Evolutionary conservation across 2,113 vertebrate species (phyloP).

Genomic region (Aphelocoma coerulescens): DNA sequence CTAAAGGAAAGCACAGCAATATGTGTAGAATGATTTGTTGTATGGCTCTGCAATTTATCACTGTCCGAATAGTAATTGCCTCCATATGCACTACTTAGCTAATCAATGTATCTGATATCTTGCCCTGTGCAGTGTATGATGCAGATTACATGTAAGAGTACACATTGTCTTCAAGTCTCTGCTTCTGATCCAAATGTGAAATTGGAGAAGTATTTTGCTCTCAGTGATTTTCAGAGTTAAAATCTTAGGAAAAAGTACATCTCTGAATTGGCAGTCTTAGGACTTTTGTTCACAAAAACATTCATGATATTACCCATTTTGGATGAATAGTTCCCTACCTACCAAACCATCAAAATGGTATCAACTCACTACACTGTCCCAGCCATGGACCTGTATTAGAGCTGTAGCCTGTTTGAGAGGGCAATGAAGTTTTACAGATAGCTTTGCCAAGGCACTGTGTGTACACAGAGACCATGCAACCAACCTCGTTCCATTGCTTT

Average conservation of each 20-base stretch:
- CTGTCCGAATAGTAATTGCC: neutral
- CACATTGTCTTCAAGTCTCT: accelerated
- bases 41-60: neutral
- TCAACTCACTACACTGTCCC: neutral
- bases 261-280: neutral
- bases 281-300: neutral
- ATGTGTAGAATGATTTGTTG: neutral
- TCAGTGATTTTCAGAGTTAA: neutral
- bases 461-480: neutral
- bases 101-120: neutral
- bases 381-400: neutral
- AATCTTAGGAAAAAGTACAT: neutral
- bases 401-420: neutral
- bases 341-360: neutral
- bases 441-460: neutral
- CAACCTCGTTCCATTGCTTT: neutral
- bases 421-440: neutral
- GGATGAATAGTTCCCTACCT: neutral
- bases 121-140: neutral
- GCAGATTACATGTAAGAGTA: neutral
- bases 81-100: neutral
- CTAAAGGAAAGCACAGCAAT: neutral
- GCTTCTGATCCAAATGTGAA: neutral
- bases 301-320: neutral
- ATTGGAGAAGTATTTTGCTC: neutral